Conservation (phyloP, 2,888 invertebrate species). For the Cremastinae sp. region DNA sequence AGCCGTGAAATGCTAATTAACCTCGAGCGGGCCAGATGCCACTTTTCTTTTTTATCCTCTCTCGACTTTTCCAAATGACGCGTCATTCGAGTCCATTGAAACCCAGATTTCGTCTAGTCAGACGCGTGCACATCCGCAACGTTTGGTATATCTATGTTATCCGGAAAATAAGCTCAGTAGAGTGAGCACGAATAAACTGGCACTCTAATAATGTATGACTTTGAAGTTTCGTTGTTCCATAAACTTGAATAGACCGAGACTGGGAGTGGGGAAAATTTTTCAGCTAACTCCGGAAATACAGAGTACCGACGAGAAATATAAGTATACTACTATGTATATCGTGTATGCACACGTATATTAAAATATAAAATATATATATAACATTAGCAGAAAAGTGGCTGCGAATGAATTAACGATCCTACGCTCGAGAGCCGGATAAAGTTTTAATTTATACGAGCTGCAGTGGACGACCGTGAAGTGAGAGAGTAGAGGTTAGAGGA, state of each 20-base stretch:
- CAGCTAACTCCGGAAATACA: constrained; percentile 40
- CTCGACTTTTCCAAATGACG: neutral
- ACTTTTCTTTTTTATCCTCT: constrained; percentile 19
- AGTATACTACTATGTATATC: constrained; percentile 8
- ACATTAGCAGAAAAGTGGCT: constrained; percentile 52
- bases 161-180: neutral
- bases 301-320: constrained; percentile 9
- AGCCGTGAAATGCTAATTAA: constrained; percentile 70
- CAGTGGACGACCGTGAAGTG: constrained; percentile 55
- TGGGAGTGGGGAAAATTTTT: constrained; percentile 54
- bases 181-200: constrained; percentile 41
- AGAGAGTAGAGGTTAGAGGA: constrained; percentile 31
- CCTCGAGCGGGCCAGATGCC: constrained; percentile 48
- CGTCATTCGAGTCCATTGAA: constrained; percentile 38
- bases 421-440: constrained; percentile 63
- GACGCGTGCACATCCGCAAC: neutral
- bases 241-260: constrained; percentile 42
- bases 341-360: no score
- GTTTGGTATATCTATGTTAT: constrained; percentile 11
- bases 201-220: constrained; percentile 50
- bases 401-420: constrained; percentile 74
- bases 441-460: constrained; percentile 72
- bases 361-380: neutral
- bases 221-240: constrained; percentile 50
- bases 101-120: constrained; percentile 21